These are phyloP conservation scores for Trissonchulus sp. DNA, from an alignment of 2,888 invertebrate species.

Conservation along the genomic window DNA sequence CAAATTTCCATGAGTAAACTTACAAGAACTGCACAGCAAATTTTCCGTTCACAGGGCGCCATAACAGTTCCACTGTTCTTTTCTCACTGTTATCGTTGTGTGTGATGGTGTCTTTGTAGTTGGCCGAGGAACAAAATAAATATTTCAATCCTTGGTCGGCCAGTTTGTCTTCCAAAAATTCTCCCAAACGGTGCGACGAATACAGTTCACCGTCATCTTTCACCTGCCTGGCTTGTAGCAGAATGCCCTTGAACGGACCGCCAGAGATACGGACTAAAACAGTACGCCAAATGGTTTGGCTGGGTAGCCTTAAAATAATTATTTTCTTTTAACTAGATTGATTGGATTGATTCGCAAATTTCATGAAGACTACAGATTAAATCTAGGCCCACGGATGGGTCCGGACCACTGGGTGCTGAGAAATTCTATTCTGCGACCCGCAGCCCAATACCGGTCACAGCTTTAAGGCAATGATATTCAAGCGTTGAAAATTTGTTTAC, in stretches of 20 bases:
- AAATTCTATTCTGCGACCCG: no score
- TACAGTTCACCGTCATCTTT: not conserved
- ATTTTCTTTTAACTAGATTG: no score
- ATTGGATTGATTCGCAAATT: no score
- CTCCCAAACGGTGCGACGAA: not conserved
- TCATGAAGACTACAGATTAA: no score
- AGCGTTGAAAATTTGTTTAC: no score
- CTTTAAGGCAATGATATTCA: no score
- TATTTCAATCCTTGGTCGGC: not conserved
- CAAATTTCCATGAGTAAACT: not conserved
- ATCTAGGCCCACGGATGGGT: no score
- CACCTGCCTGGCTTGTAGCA: not conserved
- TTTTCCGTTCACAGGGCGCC: not conserved
- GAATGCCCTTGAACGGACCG: not conserved
- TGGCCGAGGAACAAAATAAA: not conserved
- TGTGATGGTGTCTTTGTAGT: not conserved
- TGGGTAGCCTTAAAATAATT: no score
- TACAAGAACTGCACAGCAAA: not conserved
- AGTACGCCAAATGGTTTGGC: no score
- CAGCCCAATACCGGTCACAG: no score
- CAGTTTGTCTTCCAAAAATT: not conserved
- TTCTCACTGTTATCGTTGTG: not conserved
- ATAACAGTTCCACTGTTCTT: not conserved
- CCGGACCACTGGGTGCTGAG: no score
- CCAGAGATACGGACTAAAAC: not conserved